Evolutionary conservation across 2,113 vertebrate species (phyloP).

Genomic region (Sapayoa aenigma): DNA sequence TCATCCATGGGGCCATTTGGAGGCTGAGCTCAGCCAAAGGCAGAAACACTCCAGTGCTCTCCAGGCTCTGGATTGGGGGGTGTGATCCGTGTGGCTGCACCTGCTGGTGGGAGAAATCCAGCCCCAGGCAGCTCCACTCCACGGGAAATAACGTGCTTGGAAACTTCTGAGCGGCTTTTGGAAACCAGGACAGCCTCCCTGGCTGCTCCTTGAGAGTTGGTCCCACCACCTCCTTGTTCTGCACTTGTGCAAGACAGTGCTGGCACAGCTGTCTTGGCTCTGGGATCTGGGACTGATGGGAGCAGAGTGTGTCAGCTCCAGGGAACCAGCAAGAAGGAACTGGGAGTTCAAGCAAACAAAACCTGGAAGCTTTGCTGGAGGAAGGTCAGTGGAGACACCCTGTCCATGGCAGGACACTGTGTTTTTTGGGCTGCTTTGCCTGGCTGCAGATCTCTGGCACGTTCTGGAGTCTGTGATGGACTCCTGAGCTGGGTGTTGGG

Average conservation of each 20-base stretch:
- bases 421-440: slow-evolving; percentile 47
- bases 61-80: not conserved
- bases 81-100: not conserved
- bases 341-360: slow-evolving; percentile 26
- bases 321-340: slow-evolving; percentile 4
- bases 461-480: not conserved
- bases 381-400: slow-evolving; percentile 13
- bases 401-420: not conserved
- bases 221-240: not conserved
- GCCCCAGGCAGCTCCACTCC: not conserved
- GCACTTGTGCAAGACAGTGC: too few species aligned
- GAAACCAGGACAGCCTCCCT: not conserved
- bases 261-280: not conserved
- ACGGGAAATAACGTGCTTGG: not conserved
- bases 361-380: slow-evolving; percentile 16
- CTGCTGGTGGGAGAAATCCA: not conserved
- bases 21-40: not conserved
- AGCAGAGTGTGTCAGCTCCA: not conserved
- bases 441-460: slow-evolving; percentile 41
- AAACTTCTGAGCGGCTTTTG: not conserved
- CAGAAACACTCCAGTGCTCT: not conserved
- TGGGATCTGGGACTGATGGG: not conserved
- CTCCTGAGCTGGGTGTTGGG: not conserved
- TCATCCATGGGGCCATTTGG: not conserved
- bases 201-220: not conserved